Conservation (phyloP, 2,888 invertebrate genomes). For the Tenthredo notha region DNA sequence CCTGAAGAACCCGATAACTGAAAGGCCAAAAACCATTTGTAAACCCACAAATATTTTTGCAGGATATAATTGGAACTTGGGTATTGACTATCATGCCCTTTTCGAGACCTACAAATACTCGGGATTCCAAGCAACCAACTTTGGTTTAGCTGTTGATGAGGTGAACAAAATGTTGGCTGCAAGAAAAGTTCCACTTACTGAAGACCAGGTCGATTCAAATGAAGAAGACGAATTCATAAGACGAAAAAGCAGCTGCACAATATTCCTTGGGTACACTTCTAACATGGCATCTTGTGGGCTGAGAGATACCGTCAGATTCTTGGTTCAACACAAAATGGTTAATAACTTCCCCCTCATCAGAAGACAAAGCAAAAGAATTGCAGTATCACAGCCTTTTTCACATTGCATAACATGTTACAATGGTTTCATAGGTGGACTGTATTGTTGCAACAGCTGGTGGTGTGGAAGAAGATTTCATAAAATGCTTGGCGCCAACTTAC, state of each 20-base stretch:
- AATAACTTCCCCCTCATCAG: constrained; percentile 49
- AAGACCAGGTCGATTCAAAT: constrained; percentile 84
- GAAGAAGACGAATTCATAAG: constrained; percentile 91
- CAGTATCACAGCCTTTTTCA: neutral
- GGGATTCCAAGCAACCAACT: constrained; percentile 99
- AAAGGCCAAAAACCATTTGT: neutral
- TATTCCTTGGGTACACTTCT: constrained; percentile 98
- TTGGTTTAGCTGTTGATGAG: constrained; percentile 94
- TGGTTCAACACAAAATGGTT: constrained; percentile 91
- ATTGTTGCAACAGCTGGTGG: constrained; percentile 99
- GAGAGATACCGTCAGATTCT: constrained; percentile 93
- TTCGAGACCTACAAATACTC: constrained; percentile 89
- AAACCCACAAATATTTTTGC: constrained; percentile 49
- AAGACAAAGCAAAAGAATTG: neutral
- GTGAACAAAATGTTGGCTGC: constrained; percentile 90
- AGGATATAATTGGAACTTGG: constrained; percentile 97
- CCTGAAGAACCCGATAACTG: neutral
- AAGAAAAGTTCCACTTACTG: constrained; percentile 84
- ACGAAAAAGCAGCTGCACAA: constrained; percentile 91
- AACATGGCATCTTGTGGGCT: constrained; percentile 98
- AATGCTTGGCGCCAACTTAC: constrained; percentile 97
- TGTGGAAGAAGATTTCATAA: constrained; percentile 99
- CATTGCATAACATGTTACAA: neutral
- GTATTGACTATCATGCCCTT: constrained; percentile 91
- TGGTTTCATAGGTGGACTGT: constrained; percentile 88